These are phyloP conservation scores for Opisthograptis luteolata DNA, from an alignment of 2,888 invertebrate genomes.

Conservation along the genomic window DNA sequence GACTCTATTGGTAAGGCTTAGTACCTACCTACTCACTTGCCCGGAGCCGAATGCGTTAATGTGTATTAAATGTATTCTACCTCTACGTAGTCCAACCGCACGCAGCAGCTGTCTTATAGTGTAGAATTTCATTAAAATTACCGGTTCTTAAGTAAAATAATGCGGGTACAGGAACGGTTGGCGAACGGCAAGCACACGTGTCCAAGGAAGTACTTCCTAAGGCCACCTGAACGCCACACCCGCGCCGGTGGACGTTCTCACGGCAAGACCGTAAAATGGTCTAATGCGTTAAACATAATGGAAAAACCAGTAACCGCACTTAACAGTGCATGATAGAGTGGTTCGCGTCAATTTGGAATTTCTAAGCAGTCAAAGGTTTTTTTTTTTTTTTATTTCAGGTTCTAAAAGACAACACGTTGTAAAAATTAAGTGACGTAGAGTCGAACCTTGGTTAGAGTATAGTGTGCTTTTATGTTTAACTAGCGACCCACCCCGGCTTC, in stretches of 20 bases:
- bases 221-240: slow-evolving; percentile 64
- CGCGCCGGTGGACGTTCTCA: slow-evolving; percentile 67
- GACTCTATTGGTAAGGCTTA: neutral
- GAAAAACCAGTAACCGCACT: slow-evolving; percentile 64
- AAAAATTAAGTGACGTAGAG: too few relatives aligned
- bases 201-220: slow-evolving; percentile 66
- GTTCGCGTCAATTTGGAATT: slow-evolving; percentile 32
- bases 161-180: slow-evolving; percentile 73
- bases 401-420: too few relatives aligned
- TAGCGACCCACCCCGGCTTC: too few relatives aligned
- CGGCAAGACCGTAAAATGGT: slow-evolving; percentile 60
- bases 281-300: slow-evolving; percentile 65
- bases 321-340: slow-evolving; percentile 45
- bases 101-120: slow-evolving; percentile 75
- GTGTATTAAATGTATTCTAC: slow-evolving; percentile 64
- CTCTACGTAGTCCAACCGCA: slow-evolving; percentile 56
- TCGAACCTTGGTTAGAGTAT: too few relatives aligned
- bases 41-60: slow-evolving; percentile 54
- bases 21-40: too few relatives aligned
- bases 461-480: too few relatives aligned
- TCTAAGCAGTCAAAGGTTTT: slow-evolving; percentile 21
- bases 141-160: slow-evolving; percentile 72
- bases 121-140: slow-evolving; percentile 79
- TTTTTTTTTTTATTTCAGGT: too few relatives aligned
- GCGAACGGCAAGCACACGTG: slow-evolving; percentile 68